Conservation (phyloP, 2,888 invertebrate genomes). For the Marasmarcha lunaedactyla region DNA sequence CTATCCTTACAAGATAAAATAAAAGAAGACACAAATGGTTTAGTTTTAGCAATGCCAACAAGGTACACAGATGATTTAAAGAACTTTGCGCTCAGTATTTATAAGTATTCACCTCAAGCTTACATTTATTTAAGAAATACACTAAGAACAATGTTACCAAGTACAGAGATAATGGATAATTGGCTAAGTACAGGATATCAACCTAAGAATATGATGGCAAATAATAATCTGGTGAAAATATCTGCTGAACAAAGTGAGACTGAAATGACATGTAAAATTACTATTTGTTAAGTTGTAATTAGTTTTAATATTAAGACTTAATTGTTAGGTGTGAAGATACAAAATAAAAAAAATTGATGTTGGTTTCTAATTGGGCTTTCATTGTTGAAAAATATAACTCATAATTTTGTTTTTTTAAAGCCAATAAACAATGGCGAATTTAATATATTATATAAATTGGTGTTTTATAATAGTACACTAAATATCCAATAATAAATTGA, state of each 20-base stretch:
- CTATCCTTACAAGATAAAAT: constrained; percentile 56
- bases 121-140: constrained; percentile 58
- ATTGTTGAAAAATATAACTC: too few species aligned
- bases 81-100: constrained; percentile 54
- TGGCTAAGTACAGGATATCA: constrained; percentile 48
- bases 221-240: constrained; percentile 42
- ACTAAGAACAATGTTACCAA: constrained; percentile 51
- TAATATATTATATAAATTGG: too few species aligned
- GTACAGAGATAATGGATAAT: constrained; percentile 49
- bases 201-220: constrained; percentile 40
- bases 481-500: too few species aligned
- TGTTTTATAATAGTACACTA: too few species aligned
- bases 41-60: constrained; percentile 56
- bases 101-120: constrained; percentile 59
- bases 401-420: too few species aligned
- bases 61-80: constrained; percentile 56
- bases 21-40: constrained; percentile 48
- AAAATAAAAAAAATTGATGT: too few species aligned
- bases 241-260: constrained; percentile 49
- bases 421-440: too few species aligned
- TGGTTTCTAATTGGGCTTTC: neutral
- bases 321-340: constrained; percentile 2
- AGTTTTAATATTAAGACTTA: neutral
- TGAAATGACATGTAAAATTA: constrained; percentile 52
- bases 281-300: constrained; percentile 27